These are phyloP conservation scores for Tretioscincus oriximinensis DNA, from an alignment of 2,113 vertebrate genomes.

Conservation along the genomic window DNA sequence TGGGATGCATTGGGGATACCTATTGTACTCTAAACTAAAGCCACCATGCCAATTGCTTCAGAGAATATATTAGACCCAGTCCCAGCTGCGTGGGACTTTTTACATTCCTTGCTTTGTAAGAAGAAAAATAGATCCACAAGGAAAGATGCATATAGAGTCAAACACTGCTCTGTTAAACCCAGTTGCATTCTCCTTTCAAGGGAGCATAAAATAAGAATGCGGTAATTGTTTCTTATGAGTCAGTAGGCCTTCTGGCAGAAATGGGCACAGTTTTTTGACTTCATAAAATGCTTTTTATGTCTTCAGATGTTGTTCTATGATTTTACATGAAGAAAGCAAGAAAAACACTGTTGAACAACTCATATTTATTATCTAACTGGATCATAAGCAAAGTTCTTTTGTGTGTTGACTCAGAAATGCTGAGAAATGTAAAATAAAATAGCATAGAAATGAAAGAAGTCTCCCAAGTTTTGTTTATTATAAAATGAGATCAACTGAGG, in stretches of 20 bases:
- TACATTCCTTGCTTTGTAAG: not conserved
- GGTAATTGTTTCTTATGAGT: conserved; percentile 57
- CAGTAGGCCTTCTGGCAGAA: conserved; percentile 43
- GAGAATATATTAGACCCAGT: not conserved
- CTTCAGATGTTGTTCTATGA: conserved; percentile 31
- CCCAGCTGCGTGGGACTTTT: not conserved
- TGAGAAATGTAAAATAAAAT: not conserved
- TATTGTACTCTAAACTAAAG: not conserved
- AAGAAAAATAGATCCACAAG: not conserved
- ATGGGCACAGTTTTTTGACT: conserved; percentile 28
- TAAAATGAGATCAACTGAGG: not conserved
- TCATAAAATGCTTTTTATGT: conserved; percentile 47
- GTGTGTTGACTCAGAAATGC: not conserved
- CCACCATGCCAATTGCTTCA: not conserved
- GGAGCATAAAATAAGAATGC: conserved; percentile 40
- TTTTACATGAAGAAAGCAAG: not conserved
- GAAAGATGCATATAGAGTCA: not conserved
- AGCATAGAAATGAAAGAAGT: not conserved
- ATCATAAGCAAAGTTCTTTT: not conserved
- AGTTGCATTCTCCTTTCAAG: conserved; percentile 15
- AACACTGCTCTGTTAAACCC: not conserved
- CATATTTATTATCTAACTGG: not conserved
- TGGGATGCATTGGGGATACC: not conserved
- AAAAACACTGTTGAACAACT: conserved; percentile 2
- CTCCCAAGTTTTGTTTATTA: not conserved